Conservation (phyloP, 2,888 invertebrate species). For the Prionchulus punctatus region DNA sequence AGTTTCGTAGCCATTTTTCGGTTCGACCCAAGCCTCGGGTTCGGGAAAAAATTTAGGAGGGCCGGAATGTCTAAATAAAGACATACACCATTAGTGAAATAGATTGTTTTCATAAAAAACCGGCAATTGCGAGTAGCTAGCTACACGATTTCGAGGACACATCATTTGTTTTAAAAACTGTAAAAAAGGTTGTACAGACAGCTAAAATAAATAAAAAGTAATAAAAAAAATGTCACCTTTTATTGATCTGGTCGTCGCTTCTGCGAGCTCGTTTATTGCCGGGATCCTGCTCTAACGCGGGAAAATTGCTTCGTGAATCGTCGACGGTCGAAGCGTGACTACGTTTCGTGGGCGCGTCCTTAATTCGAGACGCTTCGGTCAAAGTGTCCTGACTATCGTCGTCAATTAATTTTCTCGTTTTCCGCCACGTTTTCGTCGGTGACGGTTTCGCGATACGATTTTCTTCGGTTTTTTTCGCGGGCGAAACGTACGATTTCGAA, state of each 20-base stretch:
- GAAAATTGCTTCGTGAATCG: not conserved
- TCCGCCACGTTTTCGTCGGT: too few relatives aligned
- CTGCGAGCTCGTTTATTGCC: not conserved
- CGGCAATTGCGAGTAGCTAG: too few relatives aligned
- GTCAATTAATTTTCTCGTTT: not conserved
- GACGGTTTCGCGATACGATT: too few relatives aligned
- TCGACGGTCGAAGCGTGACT: too few relatives aligned
- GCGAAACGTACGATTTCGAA: too few relatives aligned
- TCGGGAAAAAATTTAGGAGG: too few relatives aligned
- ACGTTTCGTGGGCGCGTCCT: not conserved
- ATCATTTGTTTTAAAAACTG: not conserved
- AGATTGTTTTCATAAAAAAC: too few relatives aligned
- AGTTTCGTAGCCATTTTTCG: conserved; percentile 4
- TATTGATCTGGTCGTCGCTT: not conserved
- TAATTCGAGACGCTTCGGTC: not conserved
- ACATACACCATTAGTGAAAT: too few relatives aligned
- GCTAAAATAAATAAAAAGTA: not conserved
- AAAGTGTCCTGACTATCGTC: not conserved
- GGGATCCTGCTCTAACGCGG: not conserved
- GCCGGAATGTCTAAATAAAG: too few relatives aligned
- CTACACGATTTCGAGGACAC: too few relatives aligned
- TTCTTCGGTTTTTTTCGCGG: too few relatives aligned
- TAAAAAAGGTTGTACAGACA: not conserved
- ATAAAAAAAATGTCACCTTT: not conserved
- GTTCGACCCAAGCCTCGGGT: not conserved